A percentile compares a stretch with the other conserved stretches of the same genome.
These are phyloP conservation scores for Brachyopa scutellaris DNA, from an alignment of 2,888 invertebrate species.

Conservation along the genomic window DNA sequence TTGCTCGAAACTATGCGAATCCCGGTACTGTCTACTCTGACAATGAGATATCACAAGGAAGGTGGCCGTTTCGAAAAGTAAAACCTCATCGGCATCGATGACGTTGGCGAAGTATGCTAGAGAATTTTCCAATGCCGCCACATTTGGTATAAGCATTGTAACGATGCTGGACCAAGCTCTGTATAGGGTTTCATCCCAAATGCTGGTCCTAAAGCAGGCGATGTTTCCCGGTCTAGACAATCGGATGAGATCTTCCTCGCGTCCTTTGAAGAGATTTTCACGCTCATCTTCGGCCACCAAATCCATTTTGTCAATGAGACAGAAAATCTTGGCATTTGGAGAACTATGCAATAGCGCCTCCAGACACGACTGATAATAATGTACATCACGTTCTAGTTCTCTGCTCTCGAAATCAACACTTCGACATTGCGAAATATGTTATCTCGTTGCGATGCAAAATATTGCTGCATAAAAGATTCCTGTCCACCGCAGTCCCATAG, in stretches of 20 bases:
- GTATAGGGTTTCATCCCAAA: conserved; percentile 99
- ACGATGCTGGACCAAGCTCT: conserved; percentile 99
- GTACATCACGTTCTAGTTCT: conserved; percentile 98
- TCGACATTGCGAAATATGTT: conserved; percentile 99
- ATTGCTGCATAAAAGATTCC: conserved; percentile 99
- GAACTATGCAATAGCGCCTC: conserved; percentile 98
- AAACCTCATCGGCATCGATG: conserved; percentile 99
- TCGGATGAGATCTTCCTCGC: conserved; percentile 94
- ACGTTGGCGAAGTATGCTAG: conserved; percentile 97
- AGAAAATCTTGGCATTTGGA: conserved; percentile 98
- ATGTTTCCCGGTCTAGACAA: conserved; percentile 95
- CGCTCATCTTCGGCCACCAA: conserved; percentile 97
- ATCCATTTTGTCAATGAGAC: conserved; percentile 99
- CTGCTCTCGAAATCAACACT: conserved; percentile 98
- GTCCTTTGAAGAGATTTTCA: conserved; percentile 93
- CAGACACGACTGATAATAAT: conserved; percentile 98
- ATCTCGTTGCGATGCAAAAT: conserved; percentile 98
- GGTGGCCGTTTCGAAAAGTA: conserved; percentile 98
- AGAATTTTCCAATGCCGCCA: conserved; percentile 96
- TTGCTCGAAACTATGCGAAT: conserved; percentile 99
- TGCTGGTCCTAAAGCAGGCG: conserved; percentile 98
- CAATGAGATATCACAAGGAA: conserved; percentile 99
- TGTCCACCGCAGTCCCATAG: conserved; percentile 99
- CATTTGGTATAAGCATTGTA: conserved; percentile 99
- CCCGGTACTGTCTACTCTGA: conserved; percentile 94